These are phyloP conservation scores for Apostichopus californicus DNA, from an alignment of 35 echinoderm and acorn worm genomes.

Conservation along the genomic window DNA sequence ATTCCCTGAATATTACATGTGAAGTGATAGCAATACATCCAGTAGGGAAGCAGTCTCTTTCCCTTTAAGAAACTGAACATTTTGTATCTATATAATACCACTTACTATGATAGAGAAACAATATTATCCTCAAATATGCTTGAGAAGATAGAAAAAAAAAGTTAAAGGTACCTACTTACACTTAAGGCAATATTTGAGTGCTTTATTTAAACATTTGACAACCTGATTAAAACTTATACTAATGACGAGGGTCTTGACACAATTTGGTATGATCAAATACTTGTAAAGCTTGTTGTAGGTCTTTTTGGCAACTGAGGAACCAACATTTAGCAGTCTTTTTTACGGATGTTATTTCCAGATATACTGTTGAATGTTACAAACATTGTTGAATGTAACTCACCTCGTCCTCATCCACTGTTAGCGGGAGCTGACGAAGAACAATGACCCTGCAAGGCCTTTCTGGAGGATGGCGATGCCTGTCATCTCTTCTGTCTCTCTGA, in stretches of 20 bases:
- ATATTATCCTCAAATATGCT: not conserved
- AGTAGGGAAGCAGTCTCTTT: too few relatives aligned
- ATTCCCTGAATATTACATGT: too few relatives aligned
- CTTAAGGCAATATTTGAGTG: too few relatives aligned
- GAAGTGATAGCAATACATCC: too few relatives aligned
- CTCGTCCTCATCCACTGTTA: constrained; percentile 44
- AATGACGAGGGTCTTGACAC: too few relatives aligned
- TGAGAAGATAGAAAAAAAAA: too few relatives aligned
- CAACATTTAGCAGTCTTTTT: too few relatives aligned
- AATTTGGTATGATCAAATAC: too few relatives aligned
- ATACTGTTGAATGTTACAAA: not conserved
- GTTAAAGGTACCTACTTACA: too few relatives aligned
- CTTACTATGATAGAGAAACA: not conserved
- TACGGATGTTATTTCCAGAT: too few relatives aligned
- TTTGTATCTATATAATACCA: not conserved
- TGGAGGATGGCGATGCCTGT: not conserved
- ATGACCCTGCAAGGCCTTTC: constrained; percentile 57
- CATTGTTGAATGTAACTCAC: not conserved
- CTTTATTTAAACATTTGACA: too few relatives aligned
- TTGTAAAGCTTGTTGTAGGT: not conserved
- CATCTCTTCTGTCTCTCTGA: constrained; percentile 60
- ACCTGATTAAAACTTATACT: too few relatives aligned
- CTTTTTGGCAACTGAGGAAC: not conserved
- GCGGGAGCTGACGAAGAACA: constrained; percentile 51
- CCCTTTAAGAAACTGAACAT: not conserved